Conservation (phyloP, 2,113 vertebrate species). For the Artemisiospiza belli region DNA sequence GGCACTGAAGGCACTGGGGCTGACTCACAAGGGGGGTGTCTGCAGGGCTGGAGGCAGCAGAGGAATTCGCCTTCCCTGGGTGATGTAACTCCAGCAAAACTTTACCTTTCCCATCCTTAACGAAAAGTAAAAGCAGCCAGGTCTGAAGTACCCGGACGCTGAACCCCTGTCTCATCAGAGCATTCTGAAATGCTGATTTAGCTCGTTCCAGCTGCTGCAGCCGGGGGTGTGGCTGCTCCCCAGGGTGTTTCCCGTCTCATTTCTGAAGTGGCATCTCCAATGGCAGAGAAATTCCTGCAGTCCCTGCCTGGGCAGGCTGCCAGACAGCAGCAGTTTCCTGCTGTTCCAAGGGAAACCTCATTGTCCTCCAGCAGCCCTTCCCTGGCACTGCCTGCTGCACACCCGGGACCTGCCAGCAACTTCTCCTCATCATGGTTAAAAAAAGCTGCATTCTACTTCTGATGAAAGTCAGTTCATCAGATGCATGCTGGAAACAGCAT, state of each 20-base stretch:
- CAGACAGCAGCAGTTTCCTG: neutral
- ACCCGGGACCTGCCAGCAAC: accelerated
- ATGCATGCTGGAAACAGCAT: neutral
- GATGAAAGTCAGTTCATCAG: neutral
- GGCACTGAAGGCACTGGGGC: neutral
- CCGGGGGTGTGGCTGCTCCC: neutral
- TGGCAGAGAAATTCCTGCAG: neutral
- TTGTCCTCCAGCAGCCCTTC: neutral
- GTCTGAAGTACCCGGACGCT: neutral
- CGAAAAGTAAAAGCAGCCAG: neutral
- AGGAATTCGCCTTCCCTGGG: neutral
- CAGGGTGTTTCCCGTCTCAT: neutral
- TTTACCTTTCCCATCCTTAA: neutral
- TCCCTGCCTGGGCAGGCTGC: neutral
- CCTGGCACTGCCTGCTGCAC: neutral
- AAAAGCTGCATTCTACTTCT: neutral
- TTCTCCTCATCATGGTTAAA: neutral
- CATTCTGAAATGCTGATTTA: neutral
- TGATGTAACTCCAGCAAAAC: neutral
- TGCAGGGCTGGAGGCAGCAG: neutral
- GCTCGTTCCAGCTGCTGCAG: neutral
- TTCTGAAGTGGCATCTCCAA: neutral
- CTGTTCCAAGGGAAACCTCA: neutral
- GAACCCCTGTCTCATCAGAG: neutral
- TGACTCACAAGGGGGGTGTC: neutral